Base-by-base conservation (phyloP, 2,888 invertebrate genomes). In the Eurytoma adleriae region DNA sequence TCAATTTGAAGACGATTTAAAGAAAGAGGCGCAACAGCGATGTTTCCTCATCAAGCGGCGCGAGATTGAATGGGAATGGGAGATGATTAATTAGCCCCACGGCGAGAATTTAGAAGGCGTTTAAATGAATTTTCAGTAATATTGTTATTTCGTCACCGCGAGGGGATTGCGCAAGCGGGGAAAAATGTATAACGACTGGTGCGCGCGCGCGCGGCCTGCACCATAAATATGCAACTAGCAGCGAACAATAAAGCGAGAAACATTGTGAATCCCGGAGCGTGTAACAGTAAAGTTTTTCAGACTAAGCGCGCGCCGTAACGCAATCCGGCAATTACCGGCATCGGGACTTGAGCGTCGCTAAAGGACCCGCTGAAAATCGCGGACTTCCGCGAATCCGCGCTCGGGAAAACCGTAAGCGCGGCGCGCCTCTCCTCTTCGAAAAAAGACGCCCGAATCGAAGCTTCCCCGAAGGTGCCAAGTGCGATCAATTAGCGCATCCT, bases 221-320 rank as follows among this genome's bases (percentile, higher is more conserved):
- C 62, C 61, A 62, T 72, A 72, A 72, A 72, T 72, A 62, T 72
- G 62, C 72, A 72, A 73, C 64, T 73, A 73, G 64, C 64, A 64
- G 54, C 54, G 54, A 40, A 73, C 54, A 73, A 73, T 71, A 71
- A 59, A 73, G n/a, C 13, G 54, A 40, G 40, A 72, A 73, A 64
- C 64, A 40, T 64, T 64, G 64, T 64, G 72, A 72, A 30, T 40
- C 40, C 10, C 70, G 56, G 52, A 54, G 57, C 69, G 69, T 54
- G 40, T 77, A 77, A 73, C 73, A 54, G 73, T 73, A 64, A 73
- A 73, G 1, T 73, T 73, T 73, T 73, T 73, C 73, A 73, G 54
- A 52, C 61, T 24, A n/a, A 14, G 61, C 56, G 13, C 3, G 13
- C 18, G 40, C 48, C 24, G 54, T 73, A 73, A 73, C 54, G 54